Base-by-base conservation (phyloP, 2,113 vertebrate species). In the Progne subis region DNA sequence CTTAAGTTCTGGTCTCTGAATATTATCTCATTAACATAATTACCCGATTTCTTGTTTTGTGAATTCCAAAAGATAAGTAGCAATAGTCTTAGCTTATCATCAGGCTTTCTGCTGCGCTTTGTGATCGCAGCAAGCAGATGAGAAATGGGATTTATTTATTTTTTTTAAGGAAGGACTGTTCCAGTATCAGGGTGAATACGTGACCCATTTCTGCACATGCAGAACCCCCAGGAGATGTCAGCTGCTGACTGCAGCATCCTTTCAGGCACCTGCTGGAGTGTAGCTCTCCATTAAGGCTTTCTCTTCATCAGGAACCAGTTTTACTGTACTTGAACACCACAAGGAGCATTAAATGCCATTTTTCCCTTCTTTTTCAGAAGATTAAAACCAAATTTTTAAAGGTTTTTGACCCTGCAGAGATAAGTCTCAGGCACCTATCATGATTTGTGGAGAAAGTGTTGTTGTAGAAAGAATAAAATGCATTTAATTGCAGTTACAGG, bases 11-110 rank as follows among this genome's bases (percentile, higher is more conserved):
- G 52, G 37, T 29, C 65, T 96, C n/a, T 26, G 63, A 91, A 39
- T 91, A 94, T 93, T 89, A 90, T 82, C 80, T 88, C 57, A 96
- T 97, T 97, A 97, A 88, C 87, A 96, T 97, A 96, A 96, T 92
- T 96, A 88, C 49, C 55, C 85, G 84, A 95, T 94, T 94, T 91
- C 57, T 96, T 95, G 75, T 92, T 96, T 94, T 93, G 67, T 94
- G 88, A 91, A 72, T 94, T 89, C 68, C 31, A 88, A 76, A 64
- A 80, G 89, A 71, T 95, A 94, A 95, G 71, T 95, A 91, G 84
- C 82, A 95, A 88, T 82, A 88, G 75, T 53, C 75, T 83, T 29
- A 23, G 15, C 43, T 94, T 86, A 83, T 94, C 92, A 88, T 67
- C 71, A 34, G 53, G 11, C 80, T 86, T 93, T 85, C 25, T 88